Conservation (phyloP, 2,113 vertebrate genomes). For the Phycodurus eques region DNA sequence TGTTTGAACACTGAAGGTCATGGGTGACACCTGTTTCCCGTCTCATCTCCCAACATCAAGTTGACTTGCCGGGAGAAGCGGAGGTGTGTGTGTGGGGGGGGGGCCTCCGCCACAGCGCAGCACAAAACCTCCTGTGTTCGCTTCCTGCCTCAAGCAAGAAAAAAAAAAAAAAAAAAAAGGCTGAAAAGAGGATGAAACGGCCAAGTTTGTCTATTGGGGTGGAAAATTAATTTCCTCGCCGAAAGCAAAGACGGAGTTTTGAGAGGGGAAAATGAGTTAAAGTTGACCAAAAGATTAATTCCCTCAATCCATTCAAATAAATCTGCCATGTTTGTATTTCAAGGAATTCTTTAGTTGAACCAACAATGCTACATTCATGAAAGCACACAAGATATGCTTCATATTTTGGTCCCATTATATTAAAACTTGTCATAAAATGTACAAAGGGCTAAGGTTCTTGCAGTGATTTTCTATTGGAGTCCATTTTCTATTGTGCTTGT, state of each 20-base stretch:
- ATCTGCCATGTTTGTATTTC: constrained; percentile 11
- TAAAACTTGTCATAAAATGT: not conserved
- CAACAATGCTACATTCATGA: constrained; percentile 1
- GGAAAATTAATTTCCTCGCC: constrained; percentile 53
- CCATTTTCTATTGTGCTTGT: no score
- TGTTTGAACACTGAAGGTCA: constrained; percentile 66
- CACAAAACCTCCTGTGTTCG: constrained; percentile 65
- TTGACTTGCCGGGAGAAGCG: constrained; percentile 35
- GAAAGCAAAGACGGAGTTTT: constrained; percentile 43
- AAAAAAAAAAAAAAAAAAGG: not conserved
- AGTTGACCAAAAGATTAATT: not conserved
- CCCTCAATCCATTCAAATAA: constrained; percentile 11
- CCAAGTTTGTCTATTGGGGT: constrained; percentile 46
- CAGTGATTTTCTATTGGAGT: no score
- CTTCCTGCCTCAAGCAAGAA: constrained; percentile 49
- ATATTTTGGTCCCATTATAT: not conserved
- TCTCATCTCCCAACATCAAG: constrained; percentile 69
- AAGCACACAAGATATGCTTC: not conserved
- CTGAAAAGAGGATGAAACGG: constrained; percentile 32
- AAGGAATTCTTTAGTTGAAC: constrained; percentile 18
- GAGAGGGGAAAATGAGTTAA: constrained; percentile 9
- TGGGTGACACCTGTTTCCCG: constrained; percentile 76
- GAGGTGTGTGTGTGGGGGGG: constrained; percentile 7
- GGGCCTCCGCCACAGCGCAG: constrained; percentile 26
- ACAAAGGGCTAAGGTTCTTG: not conserved